phyloP scores from a whole-genome alignment of 2,113 vertebrate species.

The Macrotus californicus region DNA sequence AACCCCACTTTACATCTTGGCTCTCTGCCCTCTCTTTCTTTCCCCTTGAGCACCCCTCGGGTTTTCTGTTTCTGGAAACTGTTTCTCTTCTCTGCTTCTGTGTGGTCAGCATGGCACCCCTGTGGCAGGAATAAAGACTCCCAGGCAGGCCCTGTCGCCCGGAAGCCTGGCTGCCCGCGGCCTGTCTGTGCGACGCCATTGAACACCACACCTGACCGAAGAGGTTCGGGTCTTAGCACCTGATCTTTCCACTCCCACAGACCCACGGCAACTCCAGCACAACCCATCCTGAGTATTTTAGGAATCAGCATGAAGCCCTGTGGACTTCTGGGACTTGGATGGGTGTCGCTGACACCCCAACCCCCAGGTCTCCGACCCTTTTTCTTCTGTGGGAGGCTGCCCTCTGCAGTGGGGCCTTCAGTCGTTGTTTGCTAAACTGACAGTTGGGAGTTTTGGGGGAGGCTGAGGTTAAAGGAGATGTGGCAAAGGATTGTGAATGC shows the following conservation, averaged over 20 bases:
- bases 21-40: neutral
- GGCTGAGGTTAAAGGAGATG: neutral
- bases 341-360: neutral
- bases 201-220: neutral
- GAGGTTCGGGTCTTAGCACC: neutral
- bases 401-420: neutral
- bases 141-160: neutral
- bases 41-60: neutral
- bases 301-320: neutral
- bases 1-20: neutral
- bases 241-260: neutral
- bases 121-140: neutral
- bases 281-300: neutral
- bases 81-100: neutral
- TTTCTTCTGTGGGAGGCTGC: neutral
- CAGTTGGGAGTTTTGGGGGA: accelerated
- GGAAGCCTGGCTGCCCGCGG: neutral
- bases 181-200: neutral
- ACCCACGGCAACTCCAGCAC: neutral
- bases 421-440: too few relatives aligned
- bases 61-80: neutral
- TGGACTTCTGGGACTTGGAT: neutral
- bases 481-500: neutral
- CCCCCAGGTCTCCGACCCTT: neutral
- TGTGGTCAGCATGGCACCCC: neutral